Percentiles rank a stretch among this genome's conserved stretches.
phyloP scores from a whole-genome alignment of 92 coral and sea anemone species.

The Umimayanthus chanpuru region DNA sequence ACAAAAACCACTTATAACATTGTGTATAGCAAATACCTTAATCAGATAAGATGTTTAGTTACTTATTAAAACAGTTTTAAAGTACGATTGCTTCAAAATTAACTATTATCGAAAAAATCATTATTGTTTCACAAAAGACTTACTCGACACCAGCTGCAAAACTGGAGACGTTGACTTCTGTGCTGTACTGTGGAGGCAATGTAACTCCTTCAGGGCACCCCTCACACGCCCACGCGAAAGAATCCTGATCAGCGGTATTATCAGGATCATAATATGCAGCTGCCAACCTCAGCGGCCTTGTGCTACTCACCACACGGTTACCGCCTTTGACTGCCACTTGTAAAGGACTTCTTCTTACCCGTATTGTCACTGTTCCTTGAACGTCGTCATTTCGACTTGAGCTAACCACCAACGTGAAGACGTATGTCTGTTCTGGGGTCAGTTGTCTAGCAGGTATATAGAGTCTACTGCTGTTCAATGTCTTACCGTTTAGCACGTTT shows the following conservation, averaged over 20 bases:
- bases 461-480: constrained; percentile 9
- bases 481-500: not conserved
- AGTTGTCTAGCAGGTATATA: constrained; percentile 12
- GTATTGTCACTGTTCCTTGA: not conserved
- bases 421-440: constrained; percentile 2
- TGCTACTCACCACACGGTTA: constrained; percentile 7
- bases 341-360: not conserved
- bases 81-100: no score
- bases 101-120: not conserved
- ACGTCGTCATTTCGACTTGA: not conserved
- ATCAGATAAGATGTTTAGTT: no score
- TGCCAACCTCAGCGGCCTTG: not conserved
- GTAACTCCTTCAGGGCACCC: not conserved
- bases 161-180: not conserved
- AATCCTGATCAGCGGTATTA: not conserved
- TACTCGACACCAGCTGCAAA: not conserved
- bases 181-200: not conserved
- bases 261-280: constrained; percentile 22
- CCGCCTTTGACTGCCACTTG: constrained; percentile 13
- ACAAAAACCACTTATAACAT: no score
- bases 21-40: no score
- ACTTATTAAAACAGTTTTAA: no score
- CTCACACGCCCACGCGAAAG: constrained; percentile 15
- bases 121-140: not conserved
- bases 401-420: constrained; percentile 5